phyloP scores from a whole-genome alignment of 2,888 invertebrate genomes.

The Diadegma fenestrale region DNA sequence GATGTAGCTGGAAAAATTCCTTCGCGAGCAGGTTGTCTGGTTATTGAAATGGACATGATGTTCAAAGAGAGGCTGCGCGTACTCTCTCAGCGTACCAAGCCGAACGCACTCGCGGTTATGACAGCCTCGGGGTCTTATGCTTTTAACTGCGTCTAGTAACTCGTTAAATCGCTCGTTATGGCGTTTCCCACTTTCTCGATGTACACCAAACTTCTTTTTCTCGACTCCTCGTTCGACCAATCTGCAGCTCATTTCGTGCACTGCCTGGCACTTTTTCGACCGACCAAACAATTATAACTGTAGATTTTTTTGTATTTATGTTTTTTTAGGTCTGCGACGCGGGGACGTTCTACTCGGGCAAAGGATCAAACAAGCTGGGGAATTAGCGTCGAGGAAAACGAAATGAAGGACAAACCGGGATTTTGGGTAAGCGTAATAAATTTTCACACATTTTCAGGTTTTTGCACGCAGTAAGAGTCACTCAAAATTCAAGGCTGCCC shows the following conservation, averaged over 20 bases:
- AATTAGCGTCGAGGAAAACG: too few species aligned
- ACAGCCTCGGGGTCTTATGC: conserved; percentile 34
- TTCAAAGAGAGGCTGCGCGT: neutral
- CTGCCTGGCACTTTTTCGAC: too few species aligned
- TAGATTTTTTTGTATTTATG: too few species aligned
- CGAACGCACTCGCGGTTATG: neutral
- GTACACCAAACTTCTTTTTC: conserved; percentile 10
- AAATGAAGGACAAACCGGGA: too few species aligned
- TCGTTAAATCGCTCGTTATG: conserved; percentile 64
- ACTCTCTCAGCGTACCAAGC: neutral
- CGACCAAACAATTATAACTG: too few species aligned
- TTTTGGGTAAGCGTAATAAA: neutral
- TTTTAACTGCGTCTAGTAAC: conserved; percentile 53
- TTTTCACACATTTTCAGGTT: neutral
- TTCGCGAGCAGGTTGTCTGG: conserved; percentile 33
- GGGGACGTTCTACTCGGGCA: too few species aligned
- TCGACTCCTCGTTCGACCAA: neutral
- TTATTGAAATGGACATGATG: conserved; percentile 5
- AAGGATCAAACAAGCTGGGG: too few species aligned
- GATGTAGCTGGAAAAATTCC: conserved; percentile 41
- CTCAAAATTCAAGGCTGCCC: neutral
- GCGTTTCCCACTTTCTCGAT: conserved; percentile 59
- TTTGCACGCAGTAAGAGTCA: neutral
- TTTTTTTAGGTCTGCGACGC: too few species aligned
- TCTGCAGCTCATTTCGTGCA: neutral